Percentiles rank a stretch among this genome's conserved stretches.
These are phyloP conservation scores for Tringa solitaria DNA, from an alignment of 2,113 vertebrate species.

Conservation along the genomic window DNA sequence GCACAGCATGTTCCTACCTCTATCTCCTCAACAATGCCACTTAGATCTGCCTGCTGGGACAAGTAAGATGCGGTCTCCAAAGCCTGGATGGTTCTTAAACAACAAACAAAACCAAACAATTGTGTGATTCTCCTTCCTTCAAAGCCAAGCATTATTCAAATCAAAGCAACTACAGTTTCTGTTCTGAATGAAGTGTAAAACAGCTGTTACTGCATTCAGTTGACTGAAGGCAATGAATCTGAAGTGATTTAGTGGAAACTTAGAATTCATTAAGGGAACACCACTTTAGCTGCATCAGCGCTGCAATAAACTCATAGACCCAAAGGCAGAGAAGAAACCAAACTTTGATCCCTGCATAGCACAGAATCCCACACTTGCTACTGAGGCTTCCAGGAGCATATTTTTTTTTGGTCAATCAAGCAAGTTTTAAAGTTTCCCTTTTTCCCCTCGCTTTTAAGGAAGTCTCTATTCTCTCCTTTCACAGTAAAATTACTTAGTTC, in stretches of 20 bases:
- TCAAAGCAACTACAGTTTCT: not conserved
- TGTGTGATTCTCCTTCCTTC: not conserved
- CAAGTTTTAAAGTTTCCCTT: not conserved
- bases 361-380: not conserved
- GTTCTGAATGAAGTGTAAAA: not conserved
- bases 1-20: conserved; percentile 78
- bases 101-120: not conserved
- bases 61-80: conserved; percentile 90
- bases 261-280: not conserved
- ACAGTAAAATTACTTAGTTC: not conserved
- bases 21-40: conserved; percentile 93
- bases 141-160: not conserved
- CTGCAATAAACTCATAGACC: not conserved
- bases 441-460: not conserved
- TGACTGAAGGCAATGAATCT: not conserved
- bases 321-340: not conserved
- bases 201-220: not conserved
- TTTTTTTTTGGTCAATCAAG: not conserved
- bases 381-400: not conserved
- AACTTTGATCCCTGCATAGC: not conserved
- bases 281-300: not conserved
- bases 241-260: not conserved
- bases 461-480: not conserved
- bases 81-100: conserved; percentile 86
- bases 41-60: conserved; percentile 91